Base-by-base conservation (phyloP, 2,113 vertebrate genomes). In the Embiotoca jacksoni region DNA sequence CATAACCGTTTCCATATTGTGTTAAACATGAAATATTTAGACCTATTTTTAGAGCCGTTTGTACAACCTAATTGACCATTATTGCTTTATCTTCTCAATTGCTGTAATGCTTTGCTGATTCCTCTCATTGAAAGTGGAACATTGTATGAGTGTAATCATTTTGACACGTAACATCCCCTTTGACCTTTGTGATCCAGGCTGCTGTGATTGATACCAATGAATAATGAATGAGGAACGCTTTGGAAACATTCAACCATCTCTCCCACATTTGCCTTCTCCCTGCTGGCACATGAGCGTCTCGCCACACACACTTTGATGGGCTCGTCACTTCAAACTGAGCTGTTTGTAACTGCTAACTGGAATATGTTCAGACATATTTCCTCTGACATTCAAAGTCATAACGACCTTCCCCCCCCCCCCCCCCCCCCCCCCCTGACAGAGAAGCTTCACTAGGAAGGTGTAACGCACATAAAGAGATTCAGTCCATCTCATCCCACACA, bases 141-240 rank as follows among this genome's bases (percentile, higher is more conserved):
- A 55, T 83, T 44, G 36, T 33, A 59, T 3, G 2, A 64, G 50
- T 59, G 15, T 55, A 75, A 32, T 23, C 23, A 23, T 23, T 71
- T 3, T 75, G 47, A 82, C 69, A 68, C 49, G 61, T 49, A 41
- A 80, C 13, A 32, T 41, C 73, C 53, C 72, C 60, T 74, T 54
- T 41, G 30, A 83, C 82, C 65, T 80, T 84, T 81, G 41, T 66
- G 61, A 46, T 82, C 57, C 62, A 67, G 74, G 61, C 64, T 62
- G 54, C 68, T 60, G 31, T 67, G 37, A 59, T 80, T 78, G 77
- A 81, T 68, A 37, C 55, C 15, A 53, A 49, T 82, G 65, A 83
- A 80, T 86, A 77, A 86, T 82, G 37, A 83, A 88, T 69, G 72
- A 68, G 36, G 75, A 64, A 87, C 44, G 33, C 47, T 69, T 67